A percentile compares a stretch with the other conserved stretches of the same genome.
phyloP scores from a whole-genome alignment of 2,113 vertebrate genomes.

The Smithornis capensis region DNA sequence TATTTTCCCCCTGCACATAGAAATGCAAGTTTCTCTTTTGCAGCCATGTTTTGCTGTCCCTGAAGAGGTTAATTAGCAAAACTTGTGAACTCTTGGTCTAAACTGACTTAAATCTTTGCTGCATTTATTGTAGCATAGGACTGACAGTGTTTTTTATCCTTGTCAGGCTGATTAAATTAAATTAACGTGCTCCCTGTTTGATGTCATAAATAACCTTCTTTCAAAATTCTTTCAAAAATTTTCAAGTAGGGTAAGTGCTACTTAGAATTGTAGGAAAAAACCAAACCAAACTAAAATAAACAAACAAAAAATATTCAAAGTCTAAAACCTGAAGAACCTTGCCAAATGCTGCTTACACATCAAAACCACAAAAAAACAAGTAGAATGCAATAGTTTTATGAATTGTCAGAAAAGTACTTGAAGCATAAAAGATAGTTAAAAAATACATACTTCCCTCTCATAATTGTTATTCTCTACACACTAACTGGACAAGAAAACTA shows the following conservation, averaged over 20 bases:
- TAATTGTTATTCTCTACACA: neutral
- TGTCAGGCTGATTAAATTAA: neutral
- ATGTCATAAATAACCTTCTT: neutral
- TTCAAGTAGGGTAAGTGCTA: neutral
- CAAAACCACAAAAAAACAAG: neutral
- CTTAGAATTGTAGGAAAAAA: neutral
- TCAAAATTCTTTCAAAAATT: neutral
- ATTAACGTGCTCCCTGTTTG: neutral
- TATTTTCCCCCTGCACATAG: neutral
- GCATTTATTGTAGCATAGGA: neutral
- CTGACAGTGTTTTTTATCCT: neutral
- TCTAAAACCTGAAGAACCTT: neutral
- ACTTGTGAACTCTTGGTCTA: neutral
- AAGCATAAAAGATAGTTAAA: neutral
- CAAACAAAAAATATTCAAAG: neutral
- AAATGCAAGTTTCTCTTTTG: neutral
- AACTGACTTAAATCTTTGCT: neutral
- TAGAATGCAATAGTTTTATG: neutral
- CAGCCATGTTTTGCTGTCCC: neutral
- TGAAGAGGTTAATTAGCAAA: neutral
- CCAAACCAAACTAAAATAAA: fast-evolving
- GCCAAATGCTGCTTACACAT: neutral
- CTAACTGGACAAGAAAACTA: neutral
- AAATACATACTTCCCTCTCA: neutral
- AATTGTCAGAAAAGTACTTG: neutral